phyloP scores from a whole-genome alignment of 2,113 vertebrate genomes.

The Eptesicus fuscus region DNA sequence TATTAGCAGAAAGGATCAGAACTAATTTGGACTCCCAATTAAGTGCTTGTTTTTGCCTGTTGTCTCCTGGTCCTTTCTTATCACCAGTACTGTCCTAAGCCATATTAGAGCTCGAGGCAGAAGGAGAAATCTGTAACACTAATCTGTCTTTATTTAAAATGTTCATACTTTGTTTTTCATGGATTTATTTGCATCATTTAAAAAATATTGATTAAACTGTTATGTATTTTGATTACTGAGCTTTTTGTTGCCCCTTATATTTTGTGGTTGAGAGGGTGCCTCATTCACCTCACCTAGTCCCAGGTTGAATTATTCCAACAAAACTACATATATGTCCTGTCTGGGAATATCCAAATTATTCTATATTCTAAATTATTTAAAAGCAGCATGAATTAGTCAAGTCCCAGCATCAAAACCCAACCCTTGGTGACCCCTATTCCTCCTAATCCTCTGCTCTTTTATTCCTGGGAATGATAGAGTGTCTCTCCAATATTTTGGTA shows the following conservation, averaged over 20 bases:
- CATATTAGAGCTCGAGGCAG: not conserved
- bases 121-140: not conserved
- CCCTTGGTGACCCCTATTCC: not conserved
- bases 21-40: not conserved
- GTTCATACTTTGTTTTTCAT: slow-evolving; percentile 26
- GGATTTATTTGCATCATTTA: not conserved
- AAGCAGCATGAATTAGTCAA: not conserved
- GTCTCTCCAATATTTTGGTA: not conserved
- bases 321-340: not conserved
- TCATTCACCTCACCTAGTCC: not conserved
- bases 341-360: not conserved
- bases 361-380: not conserved
- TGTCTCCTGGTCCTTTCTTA: not conserved
- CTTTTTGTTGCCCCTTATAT: not conserved
- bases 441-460: not conserved
- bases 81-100: not conserved
- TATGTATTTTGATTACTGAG: not conserved
- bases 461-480: not conserved
- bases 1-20: not conserved
- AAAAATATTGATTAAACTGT: slow-evolving; percentile 46
- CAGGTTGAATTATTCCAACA: not conserved
- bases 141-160: slow-evolving; percentile 40
- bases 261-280: not conserved
- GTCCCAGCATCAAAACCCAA: not conserved
- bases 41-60: not conserved